Evolutionary conservation across 1,140 invertebrate species (phyloP).

Genomic region (Xylocopa sonorina): DNA sequence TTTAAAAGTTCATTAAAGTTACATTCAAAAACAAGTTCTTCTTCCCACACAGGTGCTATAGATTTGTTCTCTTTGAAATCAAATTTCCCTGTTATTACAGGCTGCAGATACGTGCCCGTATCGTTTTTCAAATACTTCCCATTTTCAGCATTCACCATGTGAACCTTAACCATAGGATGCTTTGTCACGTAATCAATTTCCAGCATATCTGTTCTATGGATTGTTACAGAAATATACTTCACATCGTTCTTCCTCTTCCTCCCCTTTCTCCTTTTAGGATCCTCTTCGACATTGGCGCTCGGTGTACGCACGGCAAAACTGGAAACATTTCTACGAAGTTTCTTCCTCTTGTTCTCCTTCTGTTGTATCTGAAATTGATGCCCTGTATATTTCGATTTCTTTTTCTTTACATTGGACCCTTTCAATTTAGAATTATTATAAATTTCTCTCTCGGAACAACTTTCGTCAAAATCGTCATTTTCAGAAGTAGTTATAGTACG

Average conservation of each 20-base stretch:
- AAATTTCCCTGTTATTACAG: conserved; percentile 74
- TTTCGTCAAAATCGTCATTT: background rate
- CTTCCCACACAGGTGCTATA: conserved; percentile 85
- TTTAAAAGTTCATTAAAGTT: conserved; percentile 82
- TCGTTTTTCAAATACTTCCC: conserved; percentile 73
- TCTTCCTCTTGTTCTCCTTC: conserved; percentile 11
- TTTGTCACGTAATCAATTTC: conserved; percentile 74
- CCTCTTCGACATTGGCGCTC: conserved; percentile 19
- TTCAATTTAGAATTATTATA: background rate
- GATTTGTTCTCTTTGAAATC: conserved; percentile 77
- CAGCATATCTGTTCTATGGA: conserved; percentile 73
- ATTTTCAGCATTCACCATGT: conserved; percentile 72
- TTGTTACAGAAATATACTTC: conserved; percentile 72
- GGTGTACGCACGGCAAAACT: background rate
- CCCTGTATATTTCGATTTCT: background rate
- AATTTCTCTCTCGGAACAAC: background rate
- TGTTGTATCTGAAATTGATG: background rate
- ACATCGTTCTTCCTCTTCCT: conserved; percentile 36
- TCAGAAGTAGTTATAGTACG: background rate
- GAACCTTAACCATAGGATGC: conserved; percentile 80
- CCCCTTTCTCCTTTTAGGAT: conserved; percentile 56
- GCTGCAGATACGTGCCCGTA: conserved; percentile 64
- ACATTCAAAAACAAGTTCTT: conserved; percentile 85
- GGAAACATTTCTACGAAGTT: background rate
- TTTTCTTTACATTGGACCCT: background rate